phyloP scores from a whole-genome alignment of 37 sponge, comb jelly and placozoan species.

The Geodia barretti region DNA sequence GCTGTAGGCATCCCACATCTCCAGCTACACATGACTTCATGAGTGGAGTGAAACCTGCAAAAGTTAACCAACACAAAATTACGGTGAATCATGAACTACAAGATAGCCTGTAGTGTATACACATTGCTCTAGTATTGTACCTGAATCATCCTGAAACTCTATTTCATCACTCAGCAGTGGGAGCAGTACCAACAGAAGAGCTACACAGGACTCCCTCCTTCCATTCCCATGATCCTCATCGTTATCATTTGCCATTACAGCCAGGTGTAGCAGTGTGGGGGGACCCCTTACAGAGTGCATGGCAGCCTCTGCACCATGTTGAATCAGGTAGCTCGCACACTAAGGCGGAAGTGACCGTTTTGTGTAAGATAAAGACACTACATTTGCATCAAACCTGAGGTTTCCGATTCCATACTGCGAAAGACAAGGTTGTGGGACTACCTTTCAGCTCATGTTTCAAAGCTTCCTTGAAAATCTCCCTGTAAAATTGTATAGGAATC shows the following conservation, averaged over 20 bases:
- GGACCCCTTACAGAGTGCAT: not conserved
- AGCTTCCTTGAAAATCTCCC: not conserved
- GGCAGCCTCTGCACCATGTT: not conserved
- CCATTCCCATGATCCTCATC: not conserved
- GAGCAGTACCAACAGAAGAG: not conserved
- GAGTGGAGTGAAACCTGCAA: slow-evolving; percentile 55
- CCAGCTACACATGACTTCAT: slow-evolving; percentile 43
- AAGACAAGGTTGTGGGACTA: not conserved
- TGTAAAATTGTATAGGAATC: not conserved
- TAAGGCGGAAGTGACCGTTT: not conserved
- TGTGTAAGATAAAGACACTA: not conserved
- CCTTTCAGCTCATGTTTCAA: no score
- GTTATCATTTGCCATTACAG: not conserved
- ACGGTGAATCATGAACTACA: no score
- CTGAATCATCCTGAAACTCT: not conserved
- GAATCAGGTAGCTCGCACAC: slow-evolving; percentile 15
- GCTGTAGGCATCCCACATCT: not conserved
- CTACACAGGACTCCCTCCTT: not conserved
- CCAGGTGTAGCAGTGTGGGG: slow-evolving; percentile 28
- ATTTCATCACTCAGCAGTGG: not conserved
- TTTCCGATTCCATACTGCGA: slow-evolving; percentile 1
- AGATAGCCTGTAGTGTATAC: no score
- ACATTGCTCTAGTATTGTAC: no score
- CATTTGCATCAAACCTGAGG: not conserved
- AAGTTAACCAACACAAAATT: no score